Evolutionary conservation across 2,888 invertebrate species (phyloP), one percentile per base, ranked within the genome.

Genomic region (Crocallis elinguaria): DNA sequence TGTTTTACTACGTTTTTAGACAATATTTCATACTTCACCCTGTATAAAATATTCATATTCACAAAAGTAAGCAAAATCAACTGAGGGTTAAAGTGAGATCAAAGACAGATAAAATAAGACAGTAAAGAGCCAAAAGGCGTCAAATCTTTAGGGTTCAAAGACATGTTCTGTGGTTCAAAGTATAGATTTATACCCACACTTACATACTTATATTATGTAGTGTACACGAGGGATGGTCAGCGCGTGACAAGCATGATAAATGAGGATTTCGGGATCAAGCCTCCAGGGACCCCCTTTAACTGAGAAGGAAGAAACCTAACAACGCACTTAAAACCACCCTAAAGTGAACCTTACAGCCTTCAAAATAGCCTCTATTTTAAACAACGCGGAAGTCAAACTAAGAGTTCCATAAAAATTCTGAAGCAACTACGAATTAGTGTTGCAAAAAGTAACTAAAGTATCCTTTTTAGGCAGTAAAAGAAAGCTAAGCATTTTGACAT

Each of bases 221-320:
- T 82, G 82, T 81, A 80, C 77, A 80, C 87, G 84, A 88, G 86
- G 88, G 87, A 89, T 88, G 88, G 90, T 86, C 89, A 90, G 79
- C 82, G 79, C 90, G 89, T 89, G 91, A 89, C 90, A 87, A 85
- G 90, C 84, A 88, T 89, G 88, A 88, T 88, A 88, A 88, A 90
- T 87, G 86, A 84, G 82, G 74, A 86, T 77, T 82, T 79, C 83
- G 86, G 86, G 87, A 87, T 88, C 89, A 89, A 78, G 84, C 85
- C 90, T 82, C 88, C 62, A 62, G 89, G 86, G 89, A 86, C 78
- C 79, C 79, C 83, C 84, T 88, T 79, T 77, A 81, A 79, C 79
- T 81, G 72, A 70, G 73, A 79, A 69, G 66, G 66, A 80, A 80
- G 75, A 80, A 87, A 79, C 74, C 74, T 74, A 79, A 75, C 75